Evolutionary conservation across 1,140 invertebrate genomes (phyloP).

Genomic region (Drosophila simulans): DNA sequence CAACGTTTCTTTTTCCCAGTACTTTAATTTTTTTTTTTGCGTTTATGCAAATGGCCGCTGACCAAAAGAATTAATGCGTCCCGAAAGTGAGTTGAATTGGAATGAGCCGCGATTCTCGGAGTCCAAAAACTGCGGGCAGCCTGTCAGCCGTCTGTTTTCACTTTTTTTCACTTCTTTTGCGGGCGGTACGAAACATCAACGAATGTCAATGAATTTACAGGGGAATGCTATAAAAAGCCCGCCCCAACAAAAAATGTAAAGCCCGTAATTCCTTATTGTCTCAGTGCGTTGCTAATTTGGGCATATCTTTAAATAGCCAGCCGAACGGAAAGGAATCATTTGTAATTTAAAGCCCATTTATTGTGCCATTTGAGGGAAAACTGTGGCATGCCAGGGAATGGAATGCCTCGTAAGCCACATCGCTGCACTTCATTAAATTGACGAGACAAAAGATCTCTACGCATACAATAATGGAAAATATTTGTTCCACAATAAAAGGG

Average conservation of each 20-base stretch:
- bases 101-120: conserved; percentile 45
- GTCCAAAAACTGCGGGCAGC: conserved; percentile 17
- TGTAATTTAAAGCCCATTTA: conserved; percentile 16
- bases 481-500: conserved; percentile 9
- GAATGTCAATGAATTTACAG: conserved; percentile 58
- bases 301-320: conserved; percentile 32
- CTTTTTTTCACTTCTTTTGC: neutral
- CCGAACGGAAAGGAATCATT: neutral
- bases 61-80: conserved; percentile 75
- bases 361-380: conserved; percentile 13
- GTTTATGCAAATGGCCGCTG: conserved; percentile 73
- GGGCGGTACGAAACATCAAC: conserved; percentile 10
- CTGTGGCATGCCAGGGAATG: neutral
- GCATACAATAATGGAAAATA: conserved; percentile 33
- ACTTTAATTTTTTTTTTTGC: conserved; percentile 31
- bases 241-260: neutral
- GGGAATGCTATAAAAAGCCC: conserved; percentile 40
- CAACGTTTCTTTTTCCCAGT: conserved; percentile 19
- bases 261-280: conserved; percentile 40
- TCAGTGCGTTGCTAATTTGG: conserved; percentile 48
- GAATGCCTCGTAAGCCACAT: conserved; percentile 15
- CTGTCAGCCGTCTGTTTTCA: conserved; percentile 18
- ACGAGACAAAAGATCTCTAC: conserved; percentile 35
- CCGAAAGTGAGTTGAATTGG: conserved; percentile 73
- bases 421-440: conserved; percentile 43